Evolutionary conservation across 1,140 invertebrate species (phyloP), one percentile per base, ranked within the genome.

Genomic region (Drosophila pachea): DNA sequence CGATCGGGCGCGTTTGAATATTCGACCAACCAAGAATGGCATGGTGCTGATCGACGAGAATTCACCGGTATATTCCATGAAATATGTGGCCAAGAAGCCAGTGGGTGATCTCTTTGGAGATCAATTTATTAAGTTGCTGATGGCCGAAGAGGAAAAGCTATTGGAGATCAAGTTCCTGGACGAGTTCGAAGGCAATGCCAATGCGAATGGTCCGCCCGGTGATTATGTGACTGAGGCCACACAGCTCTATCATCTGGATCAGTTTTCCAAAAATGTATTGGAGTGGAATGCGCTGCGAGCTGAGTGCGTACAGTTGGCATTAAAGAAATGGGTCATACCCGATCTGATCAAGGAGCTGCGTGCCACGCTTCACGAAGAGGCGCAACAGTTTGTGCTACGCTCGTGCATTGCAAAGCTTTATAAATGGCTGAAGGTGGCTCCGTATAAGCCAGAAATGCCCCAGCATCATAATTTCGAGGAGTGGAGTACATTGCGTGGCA

Each of bases 11-110:
- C 95, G 95, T 56, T 89, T 99, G 7, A 92, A 92, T 60, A 93
- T 97, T 0, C 88, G 89, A 2, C 97, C 98, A 2, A 99, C 98
- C 0, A 96, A 97, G 81, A 95, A 95, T 64, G 98, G 98, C 0
- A 90, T 96, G 2, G 98, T 98, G 90, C 94, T 97, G 73, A 97
- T 98, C 72, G 97, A 98, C 81, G 98, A 99, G 90, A 94, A 94
- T 68, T 97, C 99, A 90, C 92, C 94, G 0, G 95, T 96, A 65
- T 97, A 93, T 73, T 91, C 91, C 4, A 93, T 98, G 91, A 99
- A 99, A 83, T 99, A 99, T 89, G 78, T 99, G 6, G 96, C 96
- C 83, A 95, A 97, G 81, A 99, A 99, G 89, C 98, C 98, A 0
- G 96, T 99, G 0, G 91, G 94, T 7, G 96, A 98, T 89, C 90